Percentiles rank a stretch among this genome's conserved stretches.
phyloP scores from a whole-genome alignment of 1,140 invertebrate species.

The Dreissena polymorpha region DNA sequence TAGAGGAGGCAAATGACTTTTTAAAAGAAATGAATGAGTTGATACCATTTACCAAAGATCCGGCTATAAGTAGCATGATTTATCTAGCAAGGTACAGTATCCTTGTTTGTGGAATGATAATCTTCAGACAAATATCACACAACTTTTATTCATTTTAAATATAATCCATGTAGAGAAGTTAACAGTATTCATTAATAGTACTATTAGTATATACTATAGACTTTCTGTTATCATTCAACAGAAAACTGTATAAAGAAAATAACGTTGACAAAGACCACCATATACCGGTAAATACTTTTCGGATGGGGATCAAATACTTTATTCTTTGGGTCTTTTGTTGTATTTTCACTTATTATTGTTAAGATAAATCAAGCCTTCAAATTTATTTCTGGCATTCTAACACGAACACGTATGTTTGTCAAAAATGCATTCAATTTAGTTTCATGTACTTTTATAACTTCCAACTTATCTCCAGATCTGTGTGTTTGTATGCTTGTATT shows the following conservation, averaged over 20 bases:
- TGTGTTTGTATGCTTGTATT: neutral
- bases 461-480: neutral
- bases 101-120: no score
- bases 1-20: conserved; percentile 8
- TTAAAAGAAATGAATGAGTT: conserved; percentile 32
- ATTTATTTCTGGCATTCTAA: no score
- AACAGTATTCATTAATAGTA: neutral
- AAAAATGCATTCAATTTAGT: no score
- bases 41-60: conserved; percentile 38
- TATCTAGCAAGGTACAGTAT: conserved; percentile 33
- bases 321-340: no score
- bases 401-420: no score
- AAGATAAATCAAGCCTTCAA: no score
- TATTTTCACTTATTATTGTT: no score
- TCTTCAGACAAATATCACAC: neutral
- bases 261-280: no score
- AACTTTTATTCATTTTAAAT: neutral
- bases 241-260: no score
- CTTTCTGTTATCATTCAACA: no score
- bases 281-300: no score
- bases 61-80: conserved; percentile 21
- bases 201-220: neutral
- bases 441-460: neutral
- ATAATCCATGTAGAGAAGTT: neutral
- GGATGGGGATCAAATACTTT: no score